Evolutionary conservation across 2,797 vertebrate species (phyloP), one percentile per base, ranked within the genome.

Genomic region (Myripristis jacobus): DNA sequence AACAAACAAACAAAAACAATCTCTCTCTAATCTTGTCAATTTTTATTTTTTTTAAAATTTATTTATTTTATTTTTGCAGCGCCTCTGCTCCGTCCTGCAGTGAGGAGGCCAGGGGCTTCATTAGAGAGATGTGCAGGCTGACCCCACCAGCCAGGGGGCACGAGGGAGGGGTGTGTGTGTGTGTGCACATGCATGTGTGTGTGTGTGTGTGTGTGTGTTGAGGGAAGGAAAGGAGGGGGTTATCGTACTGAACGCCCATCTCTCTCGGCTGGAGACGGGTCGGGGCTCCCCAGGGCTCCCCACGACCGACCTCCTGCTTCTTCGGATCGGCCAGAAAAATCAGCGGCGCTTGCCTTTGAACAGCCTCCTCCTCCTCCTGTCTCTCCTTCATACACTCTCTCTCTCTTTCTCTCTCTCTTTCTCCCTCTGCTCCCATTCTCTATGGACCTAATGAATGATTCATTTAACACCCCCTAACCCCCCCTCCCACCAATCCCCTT

Each of bases 361-460:
- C 60, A 85, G 24, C 88, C 89, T 88, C 87, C 78, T 84, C 89
- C 82, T 87, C 83, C 79, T 84, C 83, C 65, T n/a, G n/a, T n/a
- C n/a, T 66, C 75, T 54, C 74, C 47, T 69, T 76, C 52, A 72
- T 80, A n/a, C n/a, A 51, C 62, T 75, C 75, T 87, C 82, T 93
- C 79, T 93, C 34, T 81, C 88, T 91, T 71, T 88, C 1, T 31
- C 56, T 46, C 48, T 47, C 18, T 62, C 71, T 63, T 44, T 56
- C 73, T 77, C 72, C 73, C 80, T 73, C 63, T 44, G 57, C 85
- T 88, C 82, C 81, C 89, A 90, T 91, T 89, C 91, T 93, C 90
- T 79, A 66, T 83, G 90, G 91, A 93, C 88, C 91, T 93, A 89
- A 94, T 95, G 93, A 94, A 95, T 94, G 82, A 95, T 94, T 92